Conservation (phyloP, 2,888 invertebrate species). For the Synergus gifuensis region DNA sequence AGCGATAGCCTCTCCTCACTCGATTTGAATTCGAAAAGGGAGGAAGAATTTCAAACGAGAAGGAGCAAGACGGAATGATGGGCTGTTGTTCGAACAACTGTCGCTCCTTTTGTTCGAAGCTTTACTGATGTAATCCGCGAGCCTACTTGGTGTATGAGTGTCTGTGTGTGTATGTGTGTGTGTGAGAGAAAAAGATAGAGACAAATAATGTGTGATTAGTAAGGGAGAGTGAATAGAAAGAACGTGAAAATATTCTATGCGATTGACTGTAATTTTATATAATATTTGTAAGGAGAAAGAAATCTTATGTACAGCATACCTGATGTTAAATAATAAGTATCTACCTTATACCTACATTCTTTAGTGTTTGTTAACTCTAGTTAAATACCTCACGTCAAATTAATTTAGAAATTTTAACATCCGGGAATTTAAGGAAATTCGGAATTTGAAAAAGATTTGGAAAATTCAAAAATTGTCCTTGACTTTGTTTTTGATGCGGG, state of each 20-base stretch:
- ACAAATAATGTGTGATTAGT: conserved; percentile 48
- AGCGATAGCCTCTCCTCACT: background rate
- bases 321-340: conserved; percentile 76
- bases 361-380: conserved; percentile 36
- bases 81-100: conserved; percentile 19
- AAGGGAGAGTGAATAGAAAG: conserved; percentile 29
- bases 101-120: conserved; percentile 44
- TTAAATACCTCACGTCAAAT: background rate
- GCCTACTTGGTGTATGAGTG: conserved; percentile 60
- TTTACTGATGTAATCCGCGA: conserved; percentile 60
- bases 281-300: conserved; percentile 76
- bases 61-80: conserved; percentile 11
- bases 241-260: conserved; percentile 69
- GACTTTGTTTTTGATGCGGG: too few species aligned
- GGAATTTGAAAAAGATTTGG: too few species aligned
- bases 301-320: conserved; percentile 76
- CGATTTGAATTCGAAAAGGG: background rate
- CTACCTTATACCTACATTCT: conserved; percentile 68
- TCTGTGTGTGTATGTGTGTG: conserved; percentile 52
- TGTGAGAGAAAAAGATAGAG: conserved; percentile 56
- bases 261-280: conserved; percentile 77
- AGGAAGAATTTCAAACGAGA: background rate
- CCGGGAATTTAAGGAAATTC: background rate
- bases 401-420: background rate
- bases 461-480: too few species aligned